These are phyloP conservation scores for Hecatera dysodea DNA, from an alignment of 2,888 invertebrate genomes.

Conservation along the genomic window DNA sequence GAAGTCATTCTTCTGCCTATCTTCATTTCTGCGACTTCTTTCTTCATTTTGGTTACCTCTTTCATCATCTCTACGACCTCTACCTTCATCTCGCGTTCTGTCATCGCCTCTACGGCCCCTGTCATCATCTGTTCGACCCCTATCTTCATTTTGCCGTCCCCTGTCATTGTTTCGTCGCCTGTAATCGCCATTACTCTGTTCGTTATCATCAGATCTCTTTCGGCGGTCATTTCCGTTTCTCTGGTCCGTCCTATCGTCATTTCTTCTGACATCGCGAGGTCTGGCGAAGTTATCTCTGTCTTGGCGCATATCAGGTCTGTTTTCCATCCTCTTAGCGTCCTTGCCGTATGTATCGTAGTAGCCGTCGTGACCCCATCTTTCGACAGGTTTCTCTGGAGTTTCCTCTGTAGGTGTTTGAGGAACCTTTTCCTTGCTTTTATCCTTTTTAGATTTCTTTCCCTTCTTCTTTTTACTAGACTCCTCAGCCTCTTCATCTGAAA, in stretches of 20 bases:
- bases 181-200: constrained; percentile 44
- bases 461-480: constrained; percentile 74
- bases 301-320: constrained; percentile 68
- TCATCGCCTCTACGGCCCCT: constrained; percentile 31
- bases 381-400: constrained; percentile 71
- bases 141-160: constrained; percentile 24
- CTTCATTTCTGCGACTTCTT: constrained; percentile 28
- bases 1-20: constrained; percentile 30
- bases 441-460: constrained; percentile 75
- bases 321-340: constrained; percentile 77
- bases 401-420: constrained; percentile 71
- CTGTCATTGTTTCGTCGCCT: constrained; percentile 47
- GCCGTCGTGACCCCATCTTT: constrained; percentile 87
- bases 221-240: constrained; percentile 57
- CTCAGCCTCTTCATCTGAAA: constrained; percentile 75
- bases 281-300: constrained; percentile 74
- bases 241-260: constrained; percentile 58
- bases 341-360: constrained; percentile 86
- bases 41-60: constrained; percentile 41
- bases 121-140: constrained; percentile 25
- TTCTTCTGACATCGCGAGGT: constrained; percentile 68
- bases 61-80: constrained; percentile 42
- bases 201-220: constrained; percentile 52
- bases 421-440: constrained; percentile 70
- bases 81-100: constrained; percentile 17